A percentile compares a stretch with the other conserved stretches of the same genome.
phyloP scores from a whole-genome alignment of 2,888 invertebrate species.

The Aradus depressus region DNA sequence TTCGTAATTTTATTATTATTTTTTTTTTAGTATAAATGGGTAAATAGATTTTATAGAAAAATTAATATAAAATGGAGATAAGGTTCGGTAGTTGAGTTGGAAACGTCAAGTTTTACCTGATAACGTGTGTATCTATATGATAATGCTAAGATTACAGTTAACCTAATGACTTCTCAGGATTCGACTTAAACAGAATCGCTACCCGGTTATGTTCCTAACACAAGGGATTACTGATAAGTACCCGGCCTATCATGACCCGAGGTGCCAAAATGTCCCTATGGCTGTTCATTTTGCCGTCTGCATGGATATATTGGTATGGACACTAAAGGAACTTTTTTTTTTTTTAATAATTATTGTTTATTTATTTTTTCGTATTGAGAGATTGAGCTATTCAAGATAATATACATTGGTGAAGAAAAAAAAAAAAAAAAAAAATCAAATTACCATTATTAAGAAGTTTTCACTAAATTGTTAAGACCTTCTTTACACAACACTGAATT shows the following conservation, averaged over 20 bases:
- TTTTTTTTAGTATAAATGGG: conserved; percentile 10
- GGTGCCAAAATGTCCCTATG: conserved; percentile 67
- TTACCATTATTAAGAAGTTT: no score
- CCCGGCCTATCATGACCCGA: conserved; percentile 69
- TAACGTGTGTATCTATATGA: neutral
- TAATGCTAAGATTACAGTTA: neutral
- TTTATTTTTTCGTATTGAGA: neutral
- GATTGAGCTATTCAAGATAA: neutral
- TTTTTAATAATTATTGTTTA: neutral
- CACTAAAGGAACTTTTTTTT: neutral
- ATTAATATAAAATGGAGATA: neutral
- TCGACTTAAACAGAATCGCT: conserved; percentile 88
- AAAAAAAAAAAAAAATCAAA: no score
- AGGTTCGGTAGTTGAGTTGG: neutral
- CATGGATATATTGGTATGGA: conserved; percentile 63
- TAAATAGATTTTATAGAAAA: neutral
- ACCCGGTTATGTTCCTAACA: conserved; percentile 91
- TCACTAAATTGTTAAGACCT: no score
- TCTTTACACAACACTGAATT: no score
- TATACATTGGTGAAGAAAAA: no score
- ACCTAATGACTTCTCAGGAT: conserved; percentile 41
- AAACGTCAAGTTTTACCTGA: neutral
- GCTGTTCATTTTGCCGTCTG: conserved; percentile 74
- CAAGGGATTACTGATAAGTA: conserved; percentile 62
- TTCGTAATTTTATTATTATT: neutral